Percentiles rank a stretch among this genome's conserved stretches.
These are phyloP conservation scores for Propithecus deckenii DNA, from an alignment of 2,797 vertebrate species.

Conservation along the genomic window DNA sequence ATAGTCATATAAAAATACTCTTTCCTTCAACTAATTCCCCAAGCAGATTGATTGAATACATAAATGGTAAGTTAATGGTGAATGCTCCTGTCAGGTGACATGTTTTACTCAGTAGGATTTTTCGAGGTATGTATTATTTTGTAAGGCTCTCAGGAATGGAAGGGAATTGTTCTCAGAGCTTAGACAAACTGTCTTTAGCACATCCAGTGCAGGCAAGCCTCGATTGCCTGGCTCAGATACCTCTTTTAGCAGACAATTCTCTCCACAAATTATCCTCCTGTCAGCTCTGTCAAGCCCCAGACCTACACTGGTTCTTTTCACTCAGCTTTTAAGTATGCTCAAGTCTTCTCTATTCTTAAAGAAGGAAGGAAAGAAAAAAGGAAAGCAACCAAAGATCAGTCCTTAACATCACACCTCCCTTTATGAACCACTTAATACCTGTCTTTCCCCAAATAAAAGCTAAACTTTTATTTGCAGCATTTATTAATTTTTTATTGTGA, in stretches of 20 bases:
- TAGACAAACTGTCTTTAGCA: background rate
- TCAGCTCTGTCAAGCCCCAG: background rate
- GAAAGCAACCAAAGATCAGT: background rate
- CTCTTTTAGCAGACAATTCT: background rate
- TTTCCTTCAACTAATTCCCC: background rate
- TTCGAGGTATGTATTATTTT: constrained; percentile 9
- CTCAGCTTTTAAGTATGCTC: background rate
- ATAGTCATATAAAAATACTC: background rate
- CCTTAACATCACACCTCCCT: background rate
- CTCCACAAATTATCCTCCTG: background rate
- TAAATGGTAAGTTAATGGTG: background rate
- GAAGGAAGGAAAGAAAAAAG: background rate
- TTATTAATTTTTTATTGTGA: background rate
- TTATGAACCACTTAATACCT: background rate
- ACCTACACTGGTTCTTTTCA: background rate
- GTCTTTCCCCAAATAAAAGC: background rate
- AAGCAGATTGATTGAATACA: background rate
- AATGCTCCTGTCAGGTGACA: background rate
- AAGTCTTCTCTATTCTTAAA: background rate
- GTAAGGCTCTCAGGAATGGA: background rate
- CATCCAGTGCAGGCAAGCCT: background rate
- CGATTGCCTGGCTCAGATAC: background rate
- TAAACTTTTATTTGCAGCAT: background rate
- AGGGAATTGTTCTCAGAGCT: background rate
- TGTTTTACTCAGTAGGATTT: background rate